A percentile compares a stretch with the other conserved stretches of the same genome.
Conservation (phyloP, 1,140 invertebrate genomes). For the Bursaphelenchus mucronatus region DNA sequence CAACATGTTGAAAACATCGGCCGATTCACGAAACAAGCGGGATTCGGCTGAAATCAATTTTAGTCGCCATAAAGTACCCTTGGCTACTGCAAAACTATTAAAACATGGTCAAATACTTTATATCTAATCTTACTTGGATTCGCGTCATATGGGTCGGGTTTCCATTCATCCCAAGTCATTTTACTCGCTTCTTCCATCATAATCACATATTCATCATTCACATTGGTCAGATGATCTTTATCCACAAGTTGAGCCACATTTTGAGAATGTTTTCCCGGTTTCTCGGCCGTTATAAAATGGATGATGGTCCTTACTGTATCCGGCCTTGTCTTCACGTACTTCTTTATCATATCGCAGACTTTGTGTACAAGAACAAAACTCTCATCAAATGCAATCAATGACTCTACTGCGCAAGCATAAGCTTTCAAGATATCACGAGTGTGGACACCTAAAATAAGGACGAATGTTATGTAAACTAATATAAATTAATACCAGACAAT, state of each 20-base stretch:
- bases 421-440: constrained; percentile 95
- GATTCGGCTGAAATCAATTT: constrained; percentile 58
- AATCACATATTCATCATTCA: constrained; percentile 58
- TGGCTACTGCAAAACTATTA: constrained; percentile 5
- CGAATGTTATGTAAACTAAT: constrained; percentile 8
- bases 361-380: constrained; percentile 87
- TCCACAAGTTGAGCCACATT: constrained; percentile 28
- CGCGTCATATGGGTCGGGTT: constrained; percentile 53
- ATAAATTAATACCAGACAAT: constrained; percentile 8
- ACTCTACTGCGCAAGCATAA: constrained; percentile 88
- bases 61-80: constrained; percentile 8
- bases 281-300: constrained; percentile 53
- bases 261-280: constrained; percentile 40
- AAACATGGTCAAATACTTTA: not conserved
- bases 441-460: constrained; percentile 73
- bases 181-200: constrained; percentile 41
- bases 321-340: constrained; percentile 63
- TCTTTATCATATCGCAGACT: constrained; percentile 84
- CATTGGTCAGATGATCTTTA: constrained; percentile 32
- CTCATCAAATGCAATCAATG: constrained; percentile 82
- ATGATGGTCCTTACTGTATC: constrained; percentile 59
- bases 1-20: constrained; percentile 95
- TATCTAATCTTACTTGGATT: constrained; percentile 37
- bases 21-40: constrained; percentile 67
- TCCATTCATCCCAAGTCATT: constrained; percentile 46